Evolutionary conservation across 1,140 invertebrate genomes (phyloP), one percentile per base, ranked within the genome.

Genomic region (Ooceraea biroi): DNA sequence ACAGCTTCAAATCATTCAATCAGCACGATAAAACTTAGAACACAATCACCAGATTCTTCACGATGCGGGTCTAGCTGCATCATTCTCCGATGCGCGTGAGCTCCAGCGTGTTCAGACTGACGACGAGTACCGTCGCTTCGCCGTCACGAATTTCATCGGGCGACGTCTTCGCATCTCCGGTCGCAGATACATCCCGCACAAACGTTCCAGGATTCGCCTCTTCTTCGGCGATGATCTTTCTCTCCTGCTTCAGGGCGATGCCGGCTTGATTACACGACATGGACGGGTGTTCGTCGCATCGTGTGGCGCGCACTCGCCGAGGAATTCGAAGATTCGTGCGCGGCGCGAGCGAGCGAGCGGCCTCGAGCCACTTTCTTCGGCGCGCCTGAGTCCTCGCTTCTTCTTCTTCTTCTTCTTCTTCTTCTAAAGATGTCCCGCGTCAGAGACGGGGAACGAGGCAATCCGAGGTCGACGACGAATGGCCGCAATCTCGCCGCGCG

Each of bases 361-460:
- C 84, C 88, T 83, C 88, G 86, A 88, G 69, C 80, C 69, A 88
- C 87, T 89, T 88, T 84, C 44, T 78, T 83, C 55, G 63, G 22
- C 52, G 19, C 41, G 25, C 36, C 73, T 44, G 27, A 61, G 36
- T 65, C 72, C 36, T 65, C 14, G 55, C 55, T 8, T 48, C 27
- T 36, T 52, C 27, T 3, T 60, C 19, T 50, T 19, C 27, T 73
- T 58, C 30, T 36, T 61, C 30, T 36, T 68, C 11, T 41, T 68
- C 30, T 12, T 19, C 60, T 30, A 44, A 25, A 27, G 44, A 61
- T 61, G 10, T 3, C 22, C 44, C 3, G 19, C 17, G 72, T 25
- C 36, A 14, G 41, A 55, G n/a, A 10, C 50, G 52, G 22, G 44
- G 1, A 36, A 50, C n/a, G n/a, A 27, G 22, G 5, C 17, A 11